A percentile compares a stretch with the other conserved stretches of the same genome.
Conservation (phyloP, 2,113 vertebrate species). For the Bos javanicus region DNA sequence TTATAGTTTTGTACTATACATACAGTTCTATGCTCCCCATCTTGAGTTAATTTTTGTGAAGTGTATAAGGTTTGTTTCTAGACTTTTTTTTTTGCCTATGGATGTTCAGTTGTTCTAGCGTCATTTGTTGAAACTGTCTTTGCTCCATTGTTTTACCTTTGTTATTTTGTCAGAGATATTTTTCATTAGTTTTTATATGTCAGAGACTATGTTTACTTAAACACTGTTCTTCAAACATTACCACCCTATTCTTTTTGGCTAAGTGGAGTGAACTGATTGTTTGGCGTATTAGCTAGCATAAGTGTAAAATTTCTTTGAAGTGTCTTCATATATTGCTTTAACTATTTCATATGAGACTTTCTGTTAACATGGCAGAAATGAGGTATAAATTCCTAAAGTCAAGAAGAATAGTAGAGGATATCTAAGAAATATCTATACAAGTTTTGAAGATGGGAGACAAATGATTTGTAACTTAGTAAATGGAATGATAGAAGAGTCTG, state of each 20-base stretch:
- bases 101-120: background rate
- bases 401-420: background rate
- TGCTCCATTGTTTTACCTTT: background rate
- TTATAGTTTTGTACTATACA: background rate
- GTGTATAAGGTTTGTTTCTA: background rate
- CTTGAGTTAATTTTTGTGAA: slow-evolving; percentile 4
- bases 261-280: background rate
- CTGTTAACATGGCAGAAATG: background rate
- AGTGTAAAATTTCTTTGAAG: background rate
- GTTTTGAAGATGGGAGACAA: background rate
- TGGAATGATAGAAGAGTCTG: background rate
- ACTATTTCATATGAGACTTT: background rate
- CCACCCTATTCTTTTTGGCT: background rate
- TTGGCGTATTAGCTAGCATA: background rate
- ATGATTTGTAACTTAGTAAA: background rate
- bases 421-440: background rate
- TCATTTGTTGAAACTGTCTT: background rate
- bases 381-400: background rate
- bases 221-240: background rate
- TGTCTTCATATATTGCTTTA: background rate
- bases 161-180: background rate
- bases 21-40: background rate
- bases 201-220: background rate
- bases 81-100: background rate
- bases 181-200: background rate